Base-by-base conservation (phyloP, 1,140 invertebrate species). In the Whitmania pigra region DNA sequence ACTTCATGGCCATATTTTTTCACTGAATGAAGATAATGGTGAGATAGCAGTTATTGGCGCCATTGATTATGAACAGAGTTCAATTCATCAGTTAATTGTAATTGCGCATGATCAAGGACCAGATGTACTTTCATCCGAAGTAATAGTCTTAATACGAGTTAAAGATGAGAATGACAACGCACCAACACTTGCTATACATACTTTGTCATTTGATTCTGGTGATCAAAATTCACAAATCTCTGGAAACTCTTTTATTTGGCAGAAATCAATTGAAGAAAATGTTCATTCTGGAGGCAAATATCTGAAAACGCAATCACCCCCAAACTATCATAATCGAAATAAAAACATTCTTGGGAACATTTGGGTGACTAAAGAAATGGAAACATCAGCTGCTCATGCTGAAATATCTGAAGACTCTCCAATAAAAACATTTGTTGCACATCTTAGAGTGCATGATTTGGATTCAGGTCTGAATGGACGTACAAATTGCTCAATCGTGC, bases 401-500 rank as follows among this genome's bases (percentile, higher is more conserved):
- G 93, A 89, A 0, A 92, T 96, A 0, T 91, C 94, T 78, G 92
- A 94, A 81, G 93, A 94, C 81, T 90, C 92, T 0, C 85, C 85
- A 27, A 92, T 91, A 78, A 91, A 90, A 20, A 90, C 90, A 9
- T 88, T 94, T 0, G 93, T 95, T 0, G 92, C 93, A 6, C 92
- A 92, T 0, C 89, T 95, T 18, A 90, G 89, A 0, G 90, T 95
- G 0, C 86, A 89, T 20, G 93, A 96, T 79, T 86, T 87, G 76
- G 93, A 96, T 81, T 89, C 93, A 79, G 92, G 91, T 0, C 80
- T 87, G 0, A 95, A 94, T 80, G 91, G 92, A 4, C 88, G 92
- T 76, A 36, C 71, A 22, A 74, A 72, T 60, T 74, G 73, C 63
- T 73, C 72, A 27, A 27, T 73, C 22, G 22, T 25, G 1, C 57